phyloP scores from a whole-genome alignment of 1,140 invertebrate species.

The Pogonognathellus flavescens region DNA sequence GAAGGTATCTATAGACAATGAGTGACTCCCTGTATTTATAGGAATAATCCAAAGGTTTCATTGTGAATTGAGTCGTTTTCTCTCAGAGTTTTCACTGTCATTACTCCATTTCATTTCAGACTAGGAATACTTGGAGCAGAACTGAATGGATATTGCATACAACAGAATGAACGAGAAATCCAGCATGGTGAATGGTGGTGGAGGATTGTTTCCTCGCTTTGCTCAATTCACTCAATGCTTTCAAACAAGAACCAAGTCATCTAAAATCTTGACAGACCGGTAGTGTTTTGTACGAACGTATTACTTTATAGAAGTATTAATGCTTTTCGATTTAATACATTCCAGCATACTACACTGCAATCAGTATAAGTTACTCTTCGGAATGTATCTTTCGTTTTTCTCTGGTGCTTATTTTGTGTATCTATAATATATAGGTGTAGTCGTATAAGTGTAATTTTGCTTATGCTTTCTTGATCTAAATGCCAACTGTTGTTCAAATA shows the following conservation, averaged over 20 bases:
- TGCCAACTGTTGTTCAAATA: too few relatives aligned
- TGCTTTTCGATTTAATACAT: too few relatives aligned
- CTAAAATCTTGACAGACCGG: not conserved
- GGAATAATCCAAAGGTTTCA: slow-evolving; percentile 7
- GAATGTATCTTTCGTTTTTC: too few relatives aligned
- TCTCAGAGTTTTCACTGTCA: slow-evolving; percentile 41
- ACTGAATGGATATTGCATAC: slow-evolving; percentile 39
- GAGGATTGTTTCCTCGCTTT: not conserved
- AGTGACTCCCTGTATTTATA: not conserved
- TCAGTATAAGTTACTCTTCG: too few relatives aligned
- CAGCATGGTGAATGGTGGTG: not conserved
- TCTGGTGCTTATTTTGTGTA: too few relatives aligned
- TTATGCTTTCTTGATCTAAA: too few relatives aligned
- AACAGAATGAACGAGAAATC: not conserved
- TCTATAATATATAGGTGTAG: too few relatives aligned
- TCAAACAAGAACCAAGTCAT: slow-evolving; percentile 11
- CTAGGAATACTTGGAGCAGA: not conserved
- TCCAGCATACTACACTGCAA: too few relatives aligned
- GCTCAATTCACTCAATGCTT: slow-evolving; percentile 20
- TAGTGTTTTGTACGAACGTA: not conserved
- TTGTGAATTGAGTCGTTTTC: slow-evolving; percentile 23
- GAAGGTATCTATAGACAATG: not conserved
- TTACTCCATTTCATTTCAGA: slow-evolving; percentile 9
- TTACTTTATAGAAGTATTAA: too few relatives aligned
- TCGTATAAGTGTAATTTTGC: too few relatives aligned